Evolutionary conservation across 2,888 invertebrate species (phyloP), one percentile per base, ranked within the genome.

Genomic region (Melangyna quadrimaculata): DNA sequence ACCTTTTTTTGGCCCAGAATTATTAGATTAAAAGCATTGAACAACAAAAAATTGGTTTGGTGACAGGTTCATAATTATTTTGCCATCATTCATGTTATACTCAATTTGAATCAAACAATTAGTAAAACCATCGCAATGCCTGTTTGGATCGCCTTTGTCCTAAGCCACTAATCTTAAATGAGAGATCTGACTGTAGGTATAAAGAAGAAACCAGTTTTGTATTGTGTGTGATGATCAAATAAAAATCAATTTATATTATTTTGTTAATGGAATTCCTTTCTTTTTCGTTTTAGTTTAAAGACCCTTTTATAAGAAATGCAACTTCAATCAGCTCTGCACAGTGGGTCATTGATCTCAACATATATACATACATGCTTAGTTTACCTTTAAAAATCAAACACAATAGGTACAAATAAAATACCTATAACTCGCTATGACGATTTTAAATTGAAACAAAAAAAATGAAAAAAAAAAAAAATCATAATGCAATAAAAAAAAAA

Each of bases 321-420:
- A 59, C 57, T 57, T 12, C 19, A 32, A 57, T 19, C 35, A 35
- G 51, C 17, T 55, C 5, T 32, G 17, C n/a, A 4, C 9, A 19
- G 19, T 40, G 24, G 59, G 37, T 59, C 59, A 37, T 59, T 59
- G 59, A 59, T 59, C 59, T 59, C 24, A 1, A 35, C 19, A n/a
- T 27, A 35, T 35, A 8, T 35, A 35, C 10, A 35, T 35, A 35
- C 10, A 5, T 35, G 9, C 10, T 9, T 9, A 2, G n/a, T n/a
- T 19, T 48, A 48, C 12, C 19, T 27, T n/a, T n/a, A n/a, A n/a
- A 3, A 27, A 5, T n/a, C 2, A 43, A 43, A 43, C 8, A 35
- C 14, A 35, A 57, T 9, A 10, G 10, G n/a, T 17, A 55, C 17
- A 55, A 14, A n/a, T 7, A 55, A 27, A 29, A 1, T 32, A 35